Base-by-base conservation (phyloP, 2,888 invertebrate genomes). In the Muscina levida region DNA sequence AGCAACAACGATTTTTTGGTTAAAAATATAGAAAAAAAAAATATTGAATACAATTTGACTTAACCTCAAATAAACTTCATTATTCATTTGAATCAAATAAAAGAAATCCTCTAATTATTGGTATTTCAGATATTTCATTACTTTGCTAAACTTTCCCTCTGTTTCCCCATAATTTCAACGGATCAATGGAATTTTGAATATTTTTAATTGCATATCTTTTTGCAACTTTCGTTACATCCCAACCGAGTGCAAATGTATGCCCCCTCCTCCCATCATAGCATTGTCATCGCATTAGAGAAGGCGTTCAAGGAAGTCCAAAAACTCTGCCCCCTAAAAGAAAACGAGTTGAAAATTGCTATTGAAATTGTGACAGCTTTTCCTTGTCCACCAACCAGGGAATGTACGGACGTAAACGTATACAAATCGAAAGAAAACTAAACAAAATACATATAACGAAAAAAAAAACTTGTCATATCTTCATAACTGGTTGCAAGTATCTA, bases 401-500 rank as follows among this genome's bases (percentile, higher is more conserved):
- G n/a, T n/a, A n/a, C n/a, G n/a, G n/a, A 42, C 24, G 42, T 68
- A 51, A 15, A 19, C 17, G 66, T 10, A 59, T 15, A 59, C 39
- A 59, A 39, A 71, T 42, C 17, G 37, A 59, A 59, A 59, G 59
- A 67, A 67, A 73, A n/a, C n/a, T n/a, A 26, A 76, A 62, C 57
- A 79, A 57, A 31, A 31, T 31, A 31, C 31, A 31, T 5, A 31
- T 31, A 31, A 57, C 48, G 62, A 46, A 15, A 57, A 31, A 57
- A 59, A 71, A 74, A 71, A 71, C 70, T 59, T 62, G 71, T 67
- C 79, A 67, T 75, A 68, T 75, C 66, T 70, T 59, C 77, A 77
- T 73, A 80, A 77, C 77, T 67, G 59, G 73, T 74, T 74, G 71
- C 59, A 71, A 72, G 44, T 59, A 37, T 70, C 44, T 59, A 37